phyloP scores from a whole-genome alignment of 2,113 vertebrate genomes.

The Chascanopsetta lugubris region DNA sequence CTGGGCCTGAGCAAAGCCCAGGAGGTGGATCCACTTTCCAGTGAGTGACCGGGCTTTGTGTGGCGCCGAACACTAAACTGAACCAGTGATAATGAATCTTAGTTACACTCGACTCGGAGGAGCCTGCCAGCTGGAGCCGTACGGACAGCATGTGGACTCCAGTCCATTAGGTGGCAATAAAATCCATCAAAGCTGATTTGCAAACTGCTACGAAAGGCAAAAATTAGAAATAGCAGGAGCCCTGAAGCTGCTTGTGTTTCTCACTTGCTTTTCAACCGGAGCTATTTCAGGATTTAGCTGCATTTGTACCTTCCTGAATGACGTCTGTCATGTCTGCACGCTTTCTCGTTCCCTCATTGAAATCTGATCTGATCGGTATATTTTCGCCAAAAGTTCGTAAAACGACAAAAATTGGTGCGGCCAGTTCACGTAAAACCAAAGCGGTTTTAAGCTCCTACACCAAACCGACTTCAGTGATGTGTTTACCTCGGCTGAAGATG shows the following conservation, averaged over 20 bases:
- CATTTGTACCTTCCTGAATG: too few relatives aligned
- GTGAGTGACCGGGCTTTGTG: slow-evolving; percentile 57
- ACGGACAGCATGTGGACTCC: too few relatives aligned
- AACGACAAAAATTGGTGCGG: too few relatives aligned
- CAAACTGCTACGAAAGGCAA: not conserved
- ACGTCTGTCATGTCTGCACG: not conserved
- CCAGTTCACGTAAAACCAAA: not conserved
- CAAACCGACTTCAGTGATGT: not conserved
- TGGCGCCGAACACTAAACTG: not conserved
- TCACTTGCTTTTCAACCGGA: too few relatives aligned
- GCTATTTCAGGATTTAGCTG: too few relatives aligned
- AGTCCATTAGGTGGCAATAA: not conserved
- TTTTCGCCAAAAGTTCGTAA: too few relatives aligned
- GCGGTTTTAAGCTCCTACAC: not conserved
- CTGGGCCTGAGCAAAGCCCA: slow-evolving; percentile 43
- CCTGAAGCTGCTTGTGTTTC: too few relatives aligned
- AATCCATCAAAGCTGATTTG: not conserved
- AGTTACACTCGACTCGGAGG: not conserved
- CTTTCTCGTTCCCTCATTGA: too few relatives aligned
- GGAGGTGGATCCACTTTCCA: slow-evolving; percentile 62
- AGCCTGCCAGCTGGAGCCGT: not conserved
- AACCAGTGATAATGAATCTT: too few relatives aligned
- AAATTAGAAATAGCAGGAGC: not conserved
- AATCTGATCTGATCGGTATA: too few relatives aligned
- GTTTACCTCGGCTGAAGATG: not conserved